Evolutionary conservation across 2,888 invertebrate species (phyloP), one percentile per base, ranked within the genome.

Genomic region (Phorcus lineatus): DNA sequence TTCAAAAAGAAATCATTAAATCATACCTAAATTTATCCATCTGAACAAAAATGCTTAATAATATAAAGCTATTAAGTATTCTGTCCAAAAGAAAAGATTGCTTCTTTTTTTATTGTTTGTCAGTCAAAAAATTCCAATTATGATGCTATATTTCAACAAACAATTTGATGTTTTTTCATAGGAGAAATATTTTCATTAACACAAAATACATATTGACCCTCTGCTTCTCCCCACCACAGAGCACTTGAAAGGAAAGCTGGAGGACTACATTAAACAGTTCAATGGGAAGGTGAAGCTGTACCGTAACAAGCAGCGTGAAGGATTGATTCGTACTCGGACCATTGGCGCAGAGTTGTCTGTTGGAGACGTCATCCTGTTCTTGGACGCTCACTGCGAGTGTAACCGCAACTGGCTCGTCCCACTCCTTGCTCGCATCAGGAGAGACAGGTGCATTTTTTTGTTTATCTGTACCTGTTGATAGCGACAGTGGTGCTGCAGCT

Each of bases 371-470:
- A 98, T 99, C 81, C 96, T 99, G 0, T 99, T 98, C 93, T 94
- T 99, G 2, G 99, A 99, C 94, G 99, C 99, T 40, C 99, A 99
- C 93, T 99, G 99, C 93, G 99, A 99, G 83, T 92, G 93, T 82
- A 98, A 99, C 92, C 94, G 95, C 0, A 99, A 99, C 94, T 99
- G 99, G 99, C 94, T 99, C 52, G 98, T 98, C 0, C 99, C 99
- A 0, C 94, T 99, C 13, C 94, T 99, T 53, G 97, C 98, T 0
- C 98, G 99, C 3, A 99, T 99, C 88, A 96, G 97, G 92, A 94
- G 96, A 76, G 97, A 99, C 90, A 94, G 95, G 94, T 94, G 82
- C 4, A 16, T 6, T 1, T 13, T 13, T 11, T 47, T 9, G 4
- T 6, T 47, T 9, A 6, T 47, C 1, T 9, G 36, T 36, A 36